Base-by-base conservation (phyloP, 1,140 invertebrate genomes). In the Sycophila sp. region DNA sequence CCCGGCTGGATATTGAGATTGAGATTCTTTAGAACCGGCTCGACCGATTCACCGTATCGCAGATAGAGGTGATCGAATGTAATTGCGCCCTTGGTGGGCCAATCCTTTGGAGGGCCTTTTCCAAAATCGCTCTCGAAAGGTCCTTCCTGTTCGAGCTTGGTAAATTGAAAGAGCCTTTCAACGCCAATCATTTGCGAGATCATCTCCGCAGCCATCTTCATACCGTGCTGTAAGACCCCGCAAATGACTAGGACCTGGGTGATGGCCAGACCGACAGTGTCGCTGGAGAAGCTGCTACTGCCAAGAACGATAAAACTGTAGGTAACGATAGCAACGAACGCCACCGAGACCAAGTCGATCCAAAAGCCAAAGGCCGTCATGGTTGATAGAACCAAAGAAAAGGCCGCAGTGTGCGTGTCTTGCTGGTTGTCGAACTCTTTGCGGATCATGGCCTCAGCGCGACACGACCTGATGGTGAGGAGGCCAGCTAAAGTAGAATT, bases 151-250 rank as follows among this genome's bases (percentile, higher is more conserved):
- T 91, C 88, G 2, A 95, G 78, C 51, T 90, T 85, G 0, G 90
- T 91, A 76, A 95, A 96, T 73, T 95, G 91, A 8, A 94, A 73
- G 6, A 95, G 87, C 72, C 94, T 87, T 82, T 95, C 93, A 0
- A 95, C 92, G 34, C 92, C 92, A 0, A 93, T 94, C 90, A 96
- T 94, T 79, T 95, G 90, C 65, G 92, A 93, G 71, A 91, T 83
- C 6, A 91, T 86, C 75, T 91, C 90, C 2, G 90, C 91, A 15
- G 90, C 91, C 79, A 95, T 93, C 67, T 92, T 87, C 69, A 96
- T 90, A 4, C 93, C 94, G 89, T 92, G 94, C 85, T 96, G 94
- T 59, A 97, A 89, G 84, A 93, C 90, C 0, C 92, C 92, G 26
- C 91, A 91, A 65, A 96, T 83, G 0, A 89, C 88, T 42, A 94